Evolutionary conservation across 2,797 vertebrate species (phyloP), one percentile per base, ranked within the genome.

Genomic region (Podarcis siculus): DNA sequence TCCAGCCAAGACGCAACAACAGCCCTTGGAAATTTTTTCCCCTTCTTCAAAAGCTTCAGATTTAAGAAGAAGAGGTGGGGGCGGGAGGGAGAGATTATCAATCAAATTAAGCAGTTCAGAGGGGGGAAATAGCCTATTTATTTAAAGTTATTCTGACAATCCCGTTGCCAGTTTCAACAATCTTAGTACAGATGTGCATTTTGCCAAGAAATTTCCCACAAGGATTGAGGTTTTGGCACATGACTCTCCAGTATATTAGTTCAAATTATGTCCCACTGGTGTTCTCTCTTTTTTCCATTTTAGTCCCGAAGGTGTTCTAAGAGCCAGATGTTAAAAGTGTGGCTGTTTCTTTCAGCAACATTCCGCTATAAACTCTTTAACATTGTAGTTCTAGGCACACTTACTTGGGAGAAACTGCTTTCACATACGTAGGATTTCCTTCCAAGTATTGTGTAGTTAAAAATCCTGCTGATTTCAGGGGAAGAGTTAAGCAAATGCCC

Each of bases 61-160:
- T 42, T 79, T 30, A 67, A 81, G 58, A 69, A 78, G 35, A n/a
- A 15, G 10, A 25, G 49, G 27, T 73, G 72, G 12, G 19, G 4
- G 69, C 45, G 21, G 10, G 27, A 19, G 37, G 15, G 19, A 87
- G 64, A 72, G 66, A 71, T 30, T 71, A 85, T 81, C 77, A 66
- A 81, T 81, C 69, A 73, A 85, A 89, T 49, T 73, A 80, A 85
- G 27, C 58, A 55, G 78, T 49, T 85, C 42, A 37, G 69, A 25
- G 30, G 30, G 39, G 27, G 80, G 76, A 84, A 92, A 86, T 92
- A 88, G 90, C 42, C 10, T 77, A 71, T 87, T 92, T 87, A 83
- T 85, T 64, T 3, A 89, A 23, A 27, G 91, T 72, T 84, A 75
- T 30, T 75, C 61, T 39, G 73, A 27, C 76, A 83, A 13, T 27